Evolutionary conservation across 2,113 vertebrate genomes (phyloP).

Genomic region (Helogale parvula): DNA sequence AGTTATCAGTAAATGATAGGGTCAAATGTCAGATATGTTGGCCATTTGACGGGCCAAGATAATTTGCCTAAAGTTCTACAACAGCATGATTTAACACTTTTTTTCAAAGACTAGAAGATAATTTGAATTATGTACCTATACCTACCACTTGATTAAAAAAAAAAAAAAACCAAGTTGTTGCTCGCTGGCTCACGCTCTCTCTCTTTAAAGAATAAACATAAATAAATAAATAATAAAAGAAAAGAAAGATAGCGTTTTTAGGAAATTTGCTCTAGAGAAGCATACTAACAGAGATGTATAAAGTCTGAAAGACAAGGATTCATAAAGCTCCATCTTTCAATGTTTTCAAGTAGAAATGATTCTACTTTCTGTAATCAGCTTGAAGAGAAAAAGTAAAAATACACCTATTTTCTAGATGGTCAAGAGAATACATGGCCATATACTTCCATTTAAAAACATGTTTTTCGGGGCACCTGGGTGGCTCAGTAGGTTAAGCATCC

Average conservation of each 20-base stretch:
- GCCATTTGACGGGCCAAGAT: not conserved
- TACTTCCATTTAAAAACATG: not conserved
- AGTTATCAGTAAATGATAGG: not conserved
- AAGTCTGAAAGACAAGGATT: not conserved
- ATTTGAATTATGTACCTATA: not conserved
- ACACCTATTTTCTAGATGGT: not conserved
- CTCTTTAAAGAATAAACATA: no score
- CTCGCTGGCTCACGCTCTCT: no score
- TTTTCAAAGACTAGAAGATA: not conserved
- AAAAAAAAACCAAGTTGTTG: not conserved
- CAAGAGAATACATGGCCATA: not conserved
- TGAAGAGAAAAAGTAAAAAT: not conserved
- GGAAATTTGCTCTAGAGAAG: not conserved
- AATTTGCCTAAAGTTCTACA: not conserved
- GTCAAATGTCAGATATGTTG: not conserved
- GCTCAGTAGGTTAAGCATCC: no score
- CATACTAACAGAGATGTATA: not conserved
- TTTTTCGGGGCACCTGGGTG: no score
- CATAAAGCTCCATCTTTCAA: not conserved
- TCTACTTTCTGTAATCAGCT: not conserved
- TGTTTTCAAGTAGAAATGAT: not conserved
- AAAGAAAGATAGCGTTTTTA: not conserved
- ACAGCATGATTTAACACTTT: not conserved
- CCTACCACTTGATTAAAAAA: slow-evolving; percentile 23
- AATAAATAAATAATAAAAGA: not conserved